Evolutionary conservation across 1,140 invertebrate genomes (phyloP), one percentile per base, ranked within the genome.

Genomic region (Orchesella cincta): DNA sequence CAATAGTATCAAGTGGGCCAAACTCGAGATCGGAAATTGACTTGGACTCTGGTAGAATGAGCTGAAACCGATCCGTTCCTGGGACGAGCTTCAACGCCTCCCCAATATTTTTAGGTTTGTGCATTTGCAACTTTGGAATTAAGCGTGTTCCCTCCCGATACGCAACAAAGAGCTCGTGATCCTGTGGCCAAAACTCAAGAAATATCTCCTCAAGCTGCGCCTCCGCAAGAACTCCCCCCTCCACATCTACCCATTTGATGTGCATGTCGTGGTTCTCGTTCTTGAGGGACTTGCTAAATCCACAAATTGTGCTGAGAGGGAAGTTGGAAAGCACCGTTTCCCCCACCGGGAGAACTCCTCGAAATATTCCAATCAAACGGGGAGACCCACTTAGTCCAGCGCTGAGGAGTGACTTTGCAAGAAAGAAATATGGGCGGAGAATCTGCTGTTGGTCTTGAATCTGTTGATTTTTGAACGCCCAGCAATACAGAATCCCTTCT

Each of bases 401-500:
- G 39, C 39, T 8, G 5, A 46, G 39, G 23, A 67, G 12, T 29
- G 51, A 1, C 28, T 78, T 73, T 8, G 46, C 20, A n/a, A 74
- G 46, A 23, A 64, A 28, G 3, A 78, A 70, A 1, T 62, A 28
- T 1, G 72, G 72, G 8, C 20, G n/a, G 0, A 52, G 20, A 33
- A 70, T 29, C n/a, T 29, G 28, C 0, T 18, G 2, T 23, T 78
- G 62, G 18, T 54, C 62, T 8, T 64, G 23, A 5, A 67, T 26
- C 23, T 8, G 2, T 29, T n/a, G 29, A n/a, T 67, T 29, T 31
- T n/a, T n/a, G n/a, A 67, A n/a, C 20, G 39, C 23, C 64, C 64
- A 71, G 2, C 46, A 31, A 35, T 75, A 75, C 5, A 75, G 1
- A 20, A 75, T 51, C 1, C 77, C 77, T 72, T 78, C 77, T 1